phyloP scores from a whole-genome alignment of 92 coral and sea anemone genomes.

The Pocillopora grandis region DNA sequence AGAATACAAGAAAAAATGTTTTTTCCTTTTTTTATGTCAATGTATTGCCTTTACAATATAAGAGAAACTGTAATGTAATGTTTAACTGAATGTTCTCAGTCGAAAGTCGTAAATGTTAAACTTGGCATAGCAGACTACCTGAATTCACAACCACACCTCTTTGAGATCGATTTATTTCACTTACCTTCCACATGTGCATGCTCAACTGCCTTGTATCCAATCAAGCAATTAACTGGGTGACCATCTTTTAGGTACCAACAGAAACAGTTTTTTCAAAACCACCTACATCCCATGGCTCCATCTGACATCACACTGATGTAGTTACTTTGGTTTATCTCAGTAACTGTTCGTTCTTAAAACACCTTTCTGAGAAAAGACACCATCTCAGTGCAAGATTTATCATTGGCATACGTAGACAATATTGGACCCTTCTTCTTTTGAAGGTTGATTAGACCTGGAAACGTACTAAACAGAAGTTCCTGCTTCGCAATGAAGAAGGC shows the following conservation, averaged over 20 bases:
- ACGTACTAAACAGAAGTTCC: constrained; percentile 37
- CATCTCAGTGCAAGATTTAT: constrained; percentile 35
- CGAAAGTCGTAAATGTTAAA: too few relatives aligned
- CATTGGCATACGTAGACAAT: constrained; percentile 27
- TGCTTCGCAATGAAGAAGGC: constrained; percentile 26
- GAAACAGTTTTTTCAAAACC: constrained; percentile 35
- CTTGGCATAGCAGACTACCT: too few relatives aligned
- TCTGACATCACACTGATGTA: constrained; percentile 41
- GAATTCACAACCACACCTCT: too few relatives aligned
- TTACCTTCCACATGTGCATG: constrained; percentile 10
- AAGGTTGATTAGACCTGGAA: constrained; percentile 6
- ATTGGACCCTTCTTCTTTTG: constrained; percentile 39
- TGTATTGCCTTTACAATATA: too few relatives aligned
- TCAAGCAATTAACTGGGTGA: constrained; percentile 1
- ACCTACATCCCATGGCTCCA: constrained; percentile 40
- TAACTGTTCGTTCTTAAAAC: constrained; percentile 20
- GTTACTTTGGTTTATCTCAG: constrained; percentile 3
- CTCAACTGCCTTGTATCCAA: constrained; percentile 18
- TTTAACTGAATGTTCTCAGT: too few relatives aligned
- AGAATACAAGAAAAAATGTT: neutral
- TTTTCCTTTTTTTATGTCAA: too few relatives aligned
- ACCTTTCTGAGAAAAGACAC: constrained; percentile 39
- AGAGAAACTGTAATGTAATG: too few relatives aligned
- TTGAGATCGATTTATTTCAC: neutral
- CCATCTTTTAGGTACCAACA: constrained; percentile 8